Evolutionary conservation across 2,888 invertebrate genomes (phyloP).

Genomic region (Oscheius sp.): DNA sequence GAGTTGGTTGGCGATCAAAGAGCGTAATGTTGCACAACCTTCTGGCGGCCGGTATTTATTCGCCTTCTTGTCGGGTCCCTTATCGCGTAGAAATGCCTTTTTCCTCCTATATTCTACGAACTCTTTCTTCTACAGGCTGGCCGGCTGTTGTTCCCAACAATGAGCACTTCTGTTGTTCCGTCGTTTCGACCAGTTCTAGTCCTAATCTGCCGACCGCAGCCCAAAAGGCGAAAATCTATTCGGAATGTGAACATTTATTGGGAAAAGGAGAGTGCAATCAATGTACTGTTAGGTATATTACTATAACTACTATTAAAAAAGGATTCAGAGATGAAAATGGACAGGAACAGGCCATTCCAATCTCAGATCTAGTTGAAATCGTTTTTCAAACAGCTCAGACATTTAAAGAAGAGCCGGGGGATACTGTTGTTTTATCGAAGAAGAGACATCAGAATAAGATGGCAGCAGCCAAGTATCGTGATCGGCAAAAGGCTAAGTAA

Average conservation of each 20-base stretch:
- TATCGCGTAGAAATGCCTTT: neutral
- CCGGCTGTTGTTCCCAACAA: too few species aligned
- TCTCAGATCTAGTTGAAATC: conserved; percentile 42
- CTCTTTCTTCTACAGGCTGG: neutral
- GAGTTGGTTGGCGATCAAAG: neutral
- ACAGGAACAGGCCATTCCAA: conserved; percentile 37
- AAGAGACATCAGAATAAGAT: conserved; percentile 11
- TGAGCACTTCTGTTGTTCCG: conserved; percentile 1
- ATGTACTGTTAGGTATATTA: conserved; percentile 36
- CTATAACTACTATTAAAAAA: neutral
- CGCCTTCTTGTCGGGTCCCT: neutral
- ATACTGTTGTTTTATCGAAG: conserved; percentile 8
- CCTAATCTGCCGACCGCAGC: conserved; percentile 9
- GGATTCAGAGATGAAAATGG: conserved; percentile 35
- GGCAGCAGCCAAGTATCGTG: conserved; percentile 14
- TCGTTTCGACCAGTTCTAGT: neutral
- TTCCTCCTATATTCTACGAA: neutral
- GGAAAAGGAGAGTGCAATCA: conserved; percentile 36
- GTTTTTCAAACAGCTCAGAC: conserved; percentile 41
- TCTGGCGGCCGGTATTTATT: neutral
- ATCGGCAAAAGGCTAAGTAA: conserved; percentile 6
- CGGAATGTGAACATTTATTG: conserved; percentile 50
- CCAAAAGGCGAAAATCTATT: conserved; percentile 30
- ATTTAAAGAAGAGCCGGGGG: conserved; percentile 26
- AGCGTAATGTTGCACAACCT: conserved; percentile 20